These are phyloP conservation scores for Stegastes partitus DNA, from an alignment of 2,113 vertebrate genomes.

Conservation along the genomic window DNA sequence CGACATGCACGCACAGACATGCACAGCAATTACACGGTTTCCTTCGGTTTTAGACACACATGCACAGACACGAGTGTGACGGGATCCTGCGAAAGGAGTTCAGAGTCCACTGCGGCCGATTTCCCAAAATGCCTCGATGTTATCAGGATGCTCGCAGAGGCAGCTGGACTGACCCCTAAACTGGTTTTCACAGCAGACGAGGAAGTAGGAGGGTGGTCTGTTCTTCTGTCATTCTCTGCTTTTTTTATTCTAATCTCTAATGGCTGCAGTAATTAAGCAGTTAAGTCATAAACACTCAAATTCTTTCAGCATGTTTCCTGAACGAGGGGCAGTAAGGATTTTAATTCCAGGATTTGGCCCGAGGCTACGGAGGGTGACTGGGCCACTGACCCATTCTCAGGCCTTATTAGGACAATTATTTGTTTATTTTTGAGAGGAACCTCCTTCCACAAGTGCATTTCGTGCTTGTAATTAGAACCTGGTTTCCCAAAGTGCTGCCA, in stretches of 20 bases:
- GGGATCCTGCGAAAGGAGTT: slow-evolving; percentile 38
- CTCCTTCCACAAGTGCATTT: slow-evolving; percentile 24
- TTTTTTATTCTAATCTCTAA: slow-evolving; percentile 53
- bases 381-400: slow-evolving; percentile 42
- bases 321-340: neutral
- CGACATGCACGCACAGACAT: slow-evolving; percentile 31
- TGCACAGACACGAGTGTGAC: slow-evolving; percentile 30
- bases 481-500: neutral
- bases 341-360: slow-evolving; percentile 29
- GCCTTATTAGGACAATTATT: slow-evolving; percentile 19
- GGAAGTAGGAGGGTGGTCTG: slow-evolving; percentile 44
- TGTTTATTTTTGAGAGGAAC: slow-evolving; percentile 51
- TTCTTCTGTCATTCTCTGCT: slow-evolving; percentile 62
- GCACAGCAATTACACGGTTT: slow-evolving; percentile 33
- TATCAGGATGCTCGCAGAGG: slow-evolving; percentile 43
- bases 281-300: slow-evolving; percentile 70
- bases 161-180: slow-evolving; percentile 1
- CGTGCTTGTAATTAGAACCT: slow-evolving; percentile 6
- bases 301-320: slow-evolving; percentile 72
- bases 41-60: slow-evolving; percentile 20
- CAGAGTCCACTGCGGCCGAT: slow-evolving; percentile 35
- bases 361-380: slow-evolving; percentile 49
- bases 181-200: slow-evolving; percentile 21
- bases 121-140: slow-evolving; percentile 49
- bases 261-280: slow-evolving; percentile 68